Evolutionary conservation across 2,797 vertebrate species (phyloP).

Genomic region (Rhabdomys pumilio): DNA sequence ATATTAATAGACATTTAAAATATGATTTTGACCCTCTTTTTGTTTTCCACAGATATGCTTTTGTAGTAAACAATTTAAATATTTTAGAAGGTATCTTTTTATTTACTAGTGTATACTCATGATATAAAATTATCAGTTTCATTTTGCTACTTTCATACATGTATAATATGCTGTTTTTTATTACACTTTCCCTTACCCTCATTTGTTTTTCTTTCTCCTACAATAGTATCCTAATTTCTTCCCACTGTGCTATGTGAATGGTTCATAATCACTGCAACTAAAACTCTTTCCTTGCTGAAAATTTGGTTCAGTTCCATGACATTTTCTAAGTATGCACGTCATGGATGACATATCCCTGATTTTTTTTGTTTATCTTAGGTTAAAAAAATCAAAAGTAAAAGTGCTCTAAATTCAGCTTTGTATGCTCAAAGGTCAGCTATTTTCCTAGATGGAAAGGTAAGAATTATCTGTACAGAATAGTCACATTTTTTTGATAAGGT

Average conservation of each 20-base stretch:
- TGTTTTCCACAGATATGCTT: conserved; percentile 22
- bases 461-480: conserved; percentile 64
- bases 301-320: conserved; percentile 36
- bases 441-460: conserved; percentile 56
- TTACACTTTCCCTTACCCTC: neutral
- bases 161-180: neutral
- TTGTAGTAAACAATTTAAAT: conserved; percentile 32
- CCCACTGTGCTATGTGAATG: neutral
- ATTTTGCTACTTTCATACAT: neutral
- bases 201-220: neutral
- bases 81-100: neutral
- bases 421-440: conserved; percentile 56
- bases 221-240: neutral
- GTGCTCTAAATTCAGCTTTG: conserved; percentile 46
- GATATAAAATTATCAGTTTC: neutral
- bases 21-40: neutral
- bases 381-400: conserved; percentile 50
- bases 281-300: conserved; percentile 61
- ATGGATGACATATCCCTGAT: conserved; percentile 18
- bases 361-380: conserved; percentile 63
- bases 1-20: neutral
- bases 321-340: conserved; percentile 55
- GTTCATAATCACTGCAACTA: conserved; percentile 41
- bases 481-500: conserved; percentile 80
- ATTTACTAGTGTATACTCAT: neutral